These are phyloP conservation scores for Drosophila ochracea DNA, from an alignment of 2,888 invertebrate species.

Conservation along the genomic window DNA sequence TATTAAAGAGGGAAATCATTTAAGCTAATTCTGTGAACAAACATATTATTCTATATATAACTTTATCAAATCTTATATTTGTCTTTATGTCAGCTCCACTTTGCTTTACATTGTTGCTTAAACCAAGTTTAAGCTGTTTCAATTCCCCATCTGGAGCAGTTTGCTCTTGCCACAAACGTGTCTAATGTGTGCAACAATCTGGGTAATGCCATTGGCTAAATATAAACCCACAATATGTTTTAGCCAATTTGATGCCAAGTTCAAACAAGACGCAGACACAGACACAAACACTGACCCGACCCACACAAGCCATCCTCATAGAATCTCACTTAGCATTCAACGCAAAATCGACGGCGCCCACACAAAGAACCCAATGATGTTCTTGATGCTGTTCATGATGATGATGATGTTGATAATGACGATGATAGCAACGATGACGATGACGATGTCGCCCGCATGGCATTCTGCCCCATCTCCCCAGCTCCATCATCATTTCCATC, in stretches of 20 bases:
- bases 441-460: constrained; percentile 30
- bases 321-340: constrained; percentile 61
- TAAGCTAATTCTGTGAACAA: neutral
- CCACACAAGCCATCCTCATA: constrained; percentile 31
- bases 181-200: constrained; percentile 41
- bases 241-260: constrained; percentile 64
- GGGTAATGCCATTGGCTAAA: constrained; percentile 61
- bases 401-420: constrained; percentile 12
- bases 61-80: neutral
- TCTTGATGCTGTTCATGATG: constrained; percentile 22
- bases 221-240: constrained; percentile 63
- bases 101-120: neutral
- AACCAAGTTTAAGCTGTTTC: neutral
- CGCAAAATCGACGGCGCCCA: constrained; percentile 48
- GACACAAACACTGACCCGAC: constrained; percentile 29
- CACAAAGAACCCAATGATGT: constrained; percentile 24
- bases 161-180: constrained; percentile 3
- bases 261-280: constrained; percentile 47
- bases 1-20: neutral
- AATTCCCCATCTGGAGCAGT: constrained; percentile 25
- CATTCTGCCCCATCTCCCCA: constrained; percentile 3
- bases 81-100: neutral
- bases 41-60: neutral
- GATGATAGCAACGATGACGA: constrained; percentile 2
- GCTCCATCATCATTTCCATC: constrained; percentile 5